Evolutionary conservation across 2,113 vertebrate species (phyloP).

Genomic region (Illadopsis cleaveri): DNA sequence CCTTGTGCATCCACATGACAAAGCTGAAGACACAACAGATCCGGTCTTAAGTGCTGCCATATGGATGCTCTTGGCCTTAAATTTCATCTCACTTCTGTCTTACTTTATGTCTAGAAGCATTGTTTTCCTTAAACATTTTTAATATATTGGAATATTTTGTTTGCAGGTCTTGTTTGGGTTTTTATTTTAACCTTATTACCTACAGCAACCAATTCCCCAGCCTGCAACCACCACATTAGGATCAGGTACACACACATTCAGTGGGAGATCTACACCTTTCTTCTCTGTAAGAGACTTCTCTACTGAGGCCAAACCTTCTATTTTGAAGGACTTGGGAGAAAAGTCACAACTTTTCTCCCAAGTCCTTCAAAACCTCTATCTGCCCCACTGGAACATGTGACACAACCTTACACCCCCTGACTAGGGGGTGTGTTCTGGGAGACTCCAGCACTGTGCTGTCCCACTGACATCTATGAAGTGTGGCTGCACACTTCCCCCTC

Average conservation of each 20-base stretch:
- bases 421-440: neutral
- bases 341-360: neutral
- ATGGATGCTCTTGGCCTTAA: neutral
- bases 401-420: neutral
- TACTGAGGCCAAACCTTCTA: neutral
- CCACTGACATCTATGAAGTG: fast-evolving
- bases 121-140: neutral
- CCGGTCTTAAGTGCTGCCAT: neutral
- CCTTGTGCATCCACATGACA: fast-evolving
- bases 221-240: fast-evolving
- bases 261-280: neutral
- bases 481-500: neutral
- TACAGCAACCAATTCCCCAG: neutral
- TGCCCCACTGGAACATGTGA: neutral
- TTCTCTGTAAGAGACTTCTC: neutral
- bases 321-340: no score
- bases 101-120: neutral
- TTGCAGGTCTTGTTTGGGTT: neutral
- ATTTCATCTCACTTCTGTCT: neutral
- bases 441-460: neutral
- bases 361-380: neutral
- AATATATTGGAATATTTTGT: neutral
- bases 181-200: neutral
- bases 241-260: fast-evolving
- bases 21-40: neutral